Percentiles rank a stretch among this genome's conserved stretches.
phyloP scores from a whole-genome alignment of 2,888 invertebrate genomes.

The Mimas tiliae region DNA sequence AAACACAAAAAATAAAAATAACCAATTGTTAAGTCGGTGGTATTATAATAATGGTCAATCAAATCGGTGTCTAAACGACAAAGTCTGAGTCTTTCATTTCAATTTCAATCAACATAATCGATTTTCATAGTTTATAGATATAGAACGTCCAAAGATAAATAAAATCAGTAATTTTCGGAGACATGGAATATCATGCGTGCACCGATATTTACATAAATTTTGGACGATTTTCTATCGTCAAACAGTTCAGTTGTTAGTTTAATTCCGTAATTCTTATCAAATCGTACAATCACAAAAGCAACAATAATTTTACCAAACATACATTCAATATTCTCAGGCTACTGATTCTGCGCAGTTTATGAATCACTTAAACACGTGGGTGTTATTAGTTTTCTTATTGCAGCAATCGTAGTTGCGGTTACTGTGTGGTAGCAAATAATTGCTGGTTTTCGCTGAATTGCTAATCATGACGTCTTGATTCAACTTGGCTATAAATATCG shows the following conservation, averaged over 20 bases:
- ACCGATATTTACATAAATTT: no score
- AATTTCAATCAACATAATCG: no score
- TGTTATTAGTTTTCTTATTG: constrained; percentile 51
- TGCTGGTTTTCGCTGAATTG: constrained; percentile 39
- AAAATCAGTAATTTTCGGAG: no score
- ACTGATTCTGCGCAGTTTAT: constrained; percentile 36
- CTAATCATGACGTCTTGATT: constrained; percentile 29
- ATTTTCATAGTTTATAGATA: no score
- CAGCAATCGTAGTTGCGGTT: constrained; percentile 43
- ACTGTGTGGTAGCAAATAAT: constrained; percentile 40
- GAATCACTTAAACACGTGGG: constrained; percentile 51
- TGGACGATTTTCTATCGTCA: no score
- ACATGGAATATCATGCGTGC: no score
- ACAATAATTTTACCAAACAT: background rate
- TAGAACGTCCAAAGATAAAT: no score
- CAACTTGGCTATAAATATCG: background rate
- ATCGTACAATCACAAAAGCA: background rate
- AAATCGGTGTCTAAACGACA: no score
- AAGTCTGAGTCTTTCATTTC: no score
- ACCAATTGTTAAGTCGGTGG: no score
- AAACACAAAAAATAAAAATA: no score
- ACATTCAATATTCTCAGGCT: constrained; percentile 2
- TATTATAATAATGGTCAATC: no score
- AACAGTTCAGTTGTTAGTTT: background rate
- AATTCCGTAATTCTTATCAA: background rate